phyloP scores from a whole-genome alignment of 2,888 invertebrate species.

The Drosophila anomalata region DNA sequence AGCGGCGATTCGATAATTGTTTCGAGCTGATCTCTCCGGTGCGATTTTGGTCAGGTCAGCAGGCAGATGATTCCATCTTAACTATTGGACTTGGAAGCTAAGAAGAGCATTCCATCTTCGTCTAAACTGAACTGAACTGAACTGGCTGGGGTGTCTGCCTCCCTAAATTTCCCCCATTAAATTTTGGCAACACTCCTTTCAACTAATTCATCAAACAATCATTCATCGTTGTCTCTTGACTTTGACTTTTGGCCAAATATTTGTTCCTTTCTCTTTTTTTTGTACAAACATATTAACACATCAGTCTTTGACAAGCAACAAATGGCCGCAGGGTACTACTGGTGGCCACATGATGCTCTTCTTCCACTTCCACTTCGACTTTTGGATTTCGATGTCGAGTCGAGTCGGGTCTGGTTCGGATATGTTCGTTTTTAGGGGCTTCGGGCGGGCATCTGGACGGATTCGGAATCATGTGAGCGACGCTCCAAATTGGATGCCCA shows the following conservation, averaged over 20 bases:
- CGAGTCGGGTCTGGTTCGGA: conserved; percentile 12
- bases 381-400: not conserved
- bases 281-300: conserved; percentile 66
- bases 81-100: no score
- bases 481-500: conserved; percentile 52
- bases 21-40: conserved; percentile 43
- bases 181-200: conserved; percentile 42
- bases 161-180: conserved; percentile 21
- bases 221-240: conserved; percentile 38
- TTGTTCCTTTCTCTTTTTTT: conserved; percentile 38
- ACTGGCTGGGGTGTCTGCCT: not conserved
- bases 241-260: conserved; percentile 23
- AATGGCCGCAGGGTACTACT: conserved; percentile 12
- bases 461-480: conserved; percentile 29
- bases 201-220: conserved; percentile 55
- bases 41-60: conserved; percentile 35
- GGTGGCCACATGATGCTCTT: conserved; percentile 69
- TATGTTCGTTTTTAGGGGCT: conserved; percentile 21
- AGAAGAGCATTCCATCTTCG: conserved; percentile 18
- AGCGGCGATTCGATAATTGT: conserved; percentile 60
- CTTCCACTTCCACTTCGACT: conserved; percentile 25
- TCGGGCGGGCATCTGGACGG: conserved; percentile 29
- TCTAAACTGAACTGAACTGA: not conserved
- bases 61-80: not conserved
- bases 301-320: conserved; percentile 69